Percentiles rank a stretch among this genome's conserved stretches.
phyloP scores from a whole-genome alignment of 2,797 vertebrate genomes.

The Dromococcyx pavoninus region DNA sequence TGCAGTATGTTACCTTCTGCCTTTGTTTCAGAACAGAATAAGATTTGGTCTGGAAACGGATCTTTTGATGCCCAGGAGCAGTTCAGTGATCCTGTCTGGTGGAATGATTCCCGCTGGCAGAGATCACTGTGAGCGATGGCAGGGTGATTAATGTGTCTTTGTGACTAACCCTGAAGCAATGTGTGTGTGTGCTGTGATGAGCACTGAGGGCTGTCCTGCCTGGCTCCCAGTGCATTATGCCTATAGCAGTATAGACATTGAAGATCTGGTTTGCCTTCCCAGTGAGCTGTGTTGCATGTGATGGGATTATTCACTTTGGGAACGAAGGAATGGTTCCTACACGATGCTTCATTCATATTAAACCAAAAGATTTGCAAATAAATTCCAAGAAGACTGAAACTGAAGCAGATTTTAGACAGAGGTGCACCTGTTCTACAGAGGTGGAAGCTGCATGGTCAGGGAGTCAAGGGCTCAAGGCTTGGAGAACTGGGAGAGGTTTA shows the following conservation, averaged over 20 bases:
- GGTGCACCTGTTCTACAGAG: neutral
- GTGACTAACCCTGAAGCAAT: neutral
- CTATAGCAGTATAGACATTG: rapidly evolving
- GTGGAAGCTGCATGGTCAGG: neutral
- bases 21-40: neutral
- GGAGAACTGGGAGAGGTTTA: neutral
- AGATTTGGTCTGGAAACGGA: neutral
- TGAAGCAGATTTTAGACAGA: neutral
- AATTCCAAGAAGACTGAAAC: neutral
- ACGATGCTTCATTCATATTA: neutral
- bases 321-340: rapidly evolving
- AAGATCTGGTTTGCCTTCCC: neutral
- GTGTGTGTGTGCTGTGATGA: rapidly evolving
- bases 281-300: too few relatives aligned
- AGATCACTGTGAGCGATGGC: neutral
- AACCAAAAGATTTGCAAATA: neutral
- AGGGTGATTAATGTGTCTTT: neutral
- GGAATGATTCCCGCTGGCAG: neutral
- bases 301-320: neutral
- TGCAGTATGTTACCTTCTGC: neutral
- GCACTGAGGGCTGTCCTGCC: neutral
- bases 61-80: neutral
- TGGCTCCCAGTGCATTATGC: neutral
- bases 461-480: neutral
- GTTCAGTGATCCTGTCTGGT: neutral